These are phyloP conservation scores for Lordiphosa fenestrarum DNA, from an alignment of 2,888 invertebrate genomes.

Conservation along the genomic window DNA sequence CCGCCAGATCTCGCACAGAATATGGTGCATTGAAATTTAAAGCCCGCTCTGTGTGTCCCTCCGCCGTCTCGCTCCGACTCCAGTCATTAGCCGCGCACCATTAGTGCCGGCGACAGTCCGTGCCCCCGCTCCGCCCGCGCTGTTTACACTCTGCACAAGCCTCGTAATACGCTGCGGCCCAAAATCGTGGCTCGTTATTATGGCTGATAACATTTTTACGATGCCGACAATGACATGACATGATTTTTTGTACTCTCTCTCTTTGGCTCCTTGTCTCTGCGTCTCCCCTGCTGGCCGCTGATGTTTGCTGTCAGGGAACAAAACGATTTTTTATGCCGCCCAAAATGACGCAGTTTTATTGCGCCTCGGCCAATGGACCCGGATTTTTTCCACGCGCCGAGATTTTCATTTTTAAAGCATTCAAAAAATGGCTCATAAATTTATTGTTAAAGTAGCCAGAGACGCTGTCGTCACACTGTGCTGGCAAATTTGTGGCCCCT, in stretches of 20 bases:
- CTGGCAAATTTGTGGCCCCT: slow-evolving; percentile 2
- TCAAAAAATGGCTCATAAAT: slow-evolving; percentile 71
- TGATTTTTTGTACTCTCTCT: slow-evolving; percentile 58
- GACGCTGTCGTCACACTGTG: slow-evolving; percentile 34
- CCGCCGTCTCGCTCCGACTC: slow-evolving; percentile 28
- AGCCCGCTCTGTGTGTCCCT: slow-evolving; percentile 35
- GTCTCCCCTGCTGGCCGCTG: slow-evolving; percentile 35
- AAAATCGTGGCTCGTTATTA: slow-evolving; percentile 73
- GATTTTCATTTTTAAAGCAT: slow-evolving; percentile 73
- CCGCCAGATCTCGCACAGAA: slow-evolving; percentile 4
- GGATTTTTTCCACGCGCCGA: slow-evolving; percentile 33
- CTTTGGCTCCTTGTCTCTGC: slow-evolving; percentile 8
- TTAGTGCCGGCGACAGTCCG: slow-evolving; percentile 68
- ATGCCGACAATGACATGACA: slow-evolving; percentile 77
- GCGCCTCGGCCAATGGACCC: slow-evolving; percentile 49
- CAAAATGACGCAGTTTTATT: slow-evolving; percentile 75
- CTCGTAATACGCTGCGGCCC: slow-evolving; percentile 32
- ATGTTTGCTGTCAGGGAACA: slow-evolving; percentile 67
- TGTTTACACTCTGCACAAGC: slow-evolving; percentile 10
- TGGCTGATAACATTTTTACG: slow-evolving; percentile 77
- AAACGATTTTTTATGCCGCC: slow-evolving; percentile 72
- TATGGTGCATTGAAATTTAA: slow-evolving; percentile 61
- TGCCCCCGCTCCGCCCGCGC: slow-evolving; percentile 15
- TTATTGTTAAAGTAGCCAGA: slow-evolving; percentile 63
- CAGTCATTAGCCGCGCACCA: slow-evolving; percentile 76